phyloP scores from a whole-genome alignment of 30 jellyfish, hydroid and myxozoan genomes.

The Aurelia aurita complex sp. Pacific region DNA sequence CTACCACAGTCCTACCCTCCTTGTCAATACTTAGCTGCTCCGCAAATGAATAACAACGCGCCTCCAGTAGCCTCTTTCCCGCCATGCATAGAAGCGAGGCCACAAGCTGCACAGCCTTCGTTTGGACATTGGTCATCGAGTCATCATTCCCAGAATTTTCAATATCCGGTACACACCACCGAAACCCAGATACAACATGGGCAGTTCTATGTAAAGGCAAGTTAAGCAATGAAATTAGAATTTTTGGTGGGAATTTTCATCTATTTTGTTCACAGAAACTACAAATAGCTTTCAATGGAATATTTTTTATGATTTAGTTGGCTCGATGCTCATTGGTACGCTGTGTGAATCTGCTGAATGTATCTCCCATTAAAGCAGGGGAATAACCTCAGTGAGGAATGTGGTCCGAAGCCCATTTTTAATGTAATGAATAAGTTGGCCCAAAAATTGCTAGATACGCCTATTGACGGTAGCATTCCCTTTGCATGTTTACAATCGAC shows the following conservation, averaged over 20 bases:
- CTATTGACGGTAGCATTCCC: too few relatives aligned
- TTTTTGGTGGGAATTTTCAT: neutral
- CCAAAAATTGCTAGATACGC: too few relatives aligned
- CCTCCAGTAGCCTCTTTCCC: conserved; percentile 42
- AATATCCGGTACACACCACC: conserved; percentile 19
- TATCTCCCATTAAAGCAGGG: too few relatives aligned
- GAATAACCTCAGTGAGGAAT: too few relatives aligned
- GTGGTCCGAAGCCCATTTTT: too few relatives aligned
- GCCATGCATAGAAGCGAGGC: conserved; percentile 62
- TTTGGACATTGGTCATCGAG: conserved; percentile 40
- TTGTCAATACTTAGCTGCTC: conserved; percentile 52
- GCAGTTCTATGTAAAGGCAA: conserved; percentile 37
- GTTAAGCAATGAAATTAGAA: neutral
- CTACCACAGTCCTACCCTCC: conserved; percentile 61
- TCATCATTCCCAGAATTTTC: conserved; percentile 30
- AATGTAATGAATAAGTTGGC: too few relatives aligned
- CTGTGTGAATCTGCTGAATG: too few relatives aligned
- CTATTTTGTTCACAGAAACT: neutral
- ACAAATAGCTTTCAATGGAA: too few relatives aligned
- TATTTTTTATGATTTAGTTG: too few relatives aligned
- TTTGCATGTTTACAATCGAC: too few relatives aligned
- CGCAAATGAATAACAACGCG: conserved; percentile 1
- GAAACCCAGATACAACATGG: conserved; percentile 42
- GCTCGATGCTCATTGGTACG: too few relatives aligned
- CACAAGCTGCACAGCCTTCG: conserved; percentile 38